Evolutionary conservation across 2,797 vertebrate genomes (phyloP).

Genomic region (Pristis pectinata): DNA sequence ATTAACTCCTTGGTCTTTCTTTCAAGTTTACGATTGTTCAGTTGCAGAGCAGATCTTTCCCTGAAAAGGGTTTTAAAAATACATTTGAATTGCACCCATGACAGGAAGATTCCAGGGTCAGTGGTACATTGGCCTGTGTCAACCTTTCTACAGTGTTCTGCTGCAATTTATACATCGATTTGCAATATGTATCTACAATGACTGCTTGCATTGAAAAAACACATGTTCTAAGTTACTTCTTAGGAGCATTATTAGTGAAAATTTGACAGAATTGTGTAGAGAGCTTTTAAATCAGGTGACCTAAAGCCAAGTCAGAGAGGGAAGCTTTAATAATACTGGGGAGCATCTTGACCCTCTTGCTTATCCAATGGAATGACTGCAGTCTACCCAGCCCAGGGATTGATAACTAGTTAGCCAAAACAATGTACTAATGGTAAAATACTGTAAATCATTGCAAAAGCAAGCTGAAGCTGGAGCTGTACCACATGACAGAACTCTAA

Average conservation of each 20-base stretch:
- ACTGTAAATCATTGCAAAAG: too few species aligned
- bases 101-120: neutral
- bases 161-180: neutral
- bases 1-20: constrained; percentile 91
- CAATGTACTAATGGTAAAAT: neutral
- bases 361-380: neutral
- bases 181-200: neutral
- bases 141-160: neutral
- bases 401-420: neutral
- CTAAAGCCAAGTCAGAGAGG: neutral
- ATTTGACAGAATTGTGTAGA: neutral
- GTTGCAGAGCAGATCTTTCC: constrained; percentile 81
- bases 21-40: constrained; percentile 84
- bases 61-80: constrained; percentile 50
- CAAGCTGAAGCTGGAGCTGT: neutral
- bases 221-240: neutral
- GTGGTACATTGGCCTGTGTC: too few species aligned
- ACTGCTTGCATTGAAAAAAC: neutral
- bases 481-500: neutral
- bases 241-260: neutral
- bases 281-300: neutral
- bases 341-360: neutral
- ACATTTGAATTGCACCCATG: neutral
- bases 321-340: neutral
- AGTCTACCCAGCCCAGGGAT: neutral